A percentile compares a stretch with the other conserved stretches of the same genome.
These are phyloP conservation scores for Heptranchias perlo DNA, from an alignment of 2,113 vertebrate genomes.

Conservation along the genomic window DNA sequence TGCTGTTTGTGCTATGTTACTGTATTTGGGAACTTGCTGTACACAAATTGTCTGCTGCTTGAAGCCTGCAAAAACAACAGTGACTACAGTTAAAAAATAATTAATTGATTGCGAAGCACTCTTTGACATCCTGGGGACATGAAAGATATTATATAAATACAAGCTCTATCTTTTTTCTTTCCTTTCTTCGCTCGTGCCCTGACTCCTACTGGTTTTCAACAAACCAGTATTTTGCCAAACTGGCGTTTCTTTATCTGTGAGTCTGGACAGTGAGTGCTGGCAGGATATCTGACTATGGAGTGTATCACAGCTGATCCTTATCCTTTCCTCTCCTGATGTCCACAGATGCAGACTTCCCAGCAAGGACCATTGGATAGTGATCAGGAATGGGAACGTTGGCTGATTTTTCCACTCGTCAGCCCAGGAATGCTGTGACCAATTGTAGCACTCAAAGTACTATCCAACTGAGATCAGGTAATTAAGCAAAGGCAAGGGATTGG, in stretches of 20 bases:
- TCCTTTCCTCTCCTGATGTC: neutral
- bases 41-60: neutral
- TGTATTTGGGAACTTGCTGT: neutral
- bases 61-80: neutral
- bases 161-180: neutral
- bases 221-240: neutral
- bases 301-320: neutral
- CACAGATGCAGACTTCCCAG: neutral
- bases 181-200: neutral
- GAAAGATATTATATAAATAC: neutral
- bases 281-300: neutral
- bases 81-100: neutral
- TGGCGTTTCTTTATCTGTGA: neutral
- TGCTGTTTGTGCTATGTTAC: neutral
- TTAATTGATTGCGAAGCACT: neutral
- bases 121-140: neutral
- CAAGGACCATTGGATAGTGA: neutral
- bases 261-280: neutral
- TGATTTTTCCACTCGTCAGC: neutral
- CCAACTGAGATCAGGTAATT: neutral
- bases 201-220: neutral
- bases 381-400: neutral
- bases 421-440: neutral
- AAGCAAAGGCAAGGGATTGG: neutral
- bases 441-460: neutral